Conservation (phyloP, 2,113 vertebrate genomes). For the Scortum barcoo region DNA sequence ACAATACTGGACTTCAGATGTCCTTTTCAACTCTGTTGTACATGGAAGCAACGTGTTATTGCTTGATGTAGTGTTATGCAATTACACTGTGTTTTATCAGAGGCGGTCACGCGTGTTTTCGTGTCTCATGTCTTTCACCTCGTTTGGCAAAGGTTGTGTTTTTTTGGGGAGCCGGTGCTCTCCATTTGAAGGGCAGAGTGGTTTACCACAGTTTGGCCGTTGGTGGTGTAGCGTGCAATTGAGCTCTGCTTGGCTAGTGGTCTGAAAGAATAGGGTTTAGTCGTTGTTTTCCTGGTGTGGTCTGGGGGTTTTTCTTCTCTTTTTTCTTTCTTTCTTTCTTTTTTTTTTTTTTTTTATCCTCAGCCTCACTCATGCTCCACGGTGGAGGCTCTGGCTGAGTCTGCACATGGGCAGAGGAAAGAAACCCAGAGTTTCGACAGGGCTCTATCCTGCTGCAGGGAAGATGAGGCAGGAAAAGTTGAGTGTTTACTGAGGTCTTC, state of each 20-base stretch:
- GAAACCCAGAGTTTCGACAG: slow-evolving; percentile 52
- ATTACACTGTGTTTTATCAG: slow-evolving; percentile 61
- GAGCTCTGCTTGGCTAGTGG: slow-evolving; percentile 76
- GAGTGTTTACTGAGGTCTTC: slow-evolving; percentile 67
- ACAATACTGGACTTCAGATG: slow-evolving; percentile 47
- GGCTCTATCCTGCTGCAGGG: slow-evolving; percentile 60
- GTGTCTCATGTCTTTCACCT: slow-evolving; percentile 70
- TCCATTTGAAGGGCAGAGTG: slow-evolving; percentile 74
- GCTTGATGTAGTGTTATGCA: slow-evolving; percentile 62
- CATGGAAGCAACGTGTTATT: slow-evolving; percentile 62
- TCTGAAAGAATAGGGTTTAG: slow-evolving; percentile 76
- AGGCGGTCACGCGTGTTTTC: slow-evolving; percentile 58
- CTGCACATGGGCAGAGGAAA: slow-evolving; percentile 47
- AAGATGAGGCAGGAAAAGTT: slow-evolving; percentile 59
- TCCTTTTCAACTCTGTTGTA: slow-evolving; percentile 68
- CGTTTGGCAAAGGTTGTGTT: slow-evolving; percentile 70
- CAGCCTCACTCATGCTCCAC: slow-evolving; percentile 55
- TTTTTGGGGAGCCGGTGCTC: slow-evolving; percentile 61
- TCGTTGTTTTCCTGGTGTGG: slow-evolving; percentile 80
- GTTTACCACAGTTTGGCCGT: slow-evolving; percentile 79
- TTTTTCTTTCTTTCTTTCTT: neutral
- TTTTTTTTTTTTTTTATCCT: slow-evolving; percentile 2
- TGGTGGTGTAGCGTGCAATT: slow-evolving; percentile 79
- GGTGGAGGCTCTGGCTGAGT: slow-evolving; percentile 56
- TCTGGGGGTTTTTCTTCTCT: slow-evolving; percentile 57